A percentile compares a stretch with the other conserved stretches of the same genome.
phyloP scores from a whole-genome alignment of 30 jellyfish, hydroid and myxozoan species.

The Turritopsis rubra region DNA sequence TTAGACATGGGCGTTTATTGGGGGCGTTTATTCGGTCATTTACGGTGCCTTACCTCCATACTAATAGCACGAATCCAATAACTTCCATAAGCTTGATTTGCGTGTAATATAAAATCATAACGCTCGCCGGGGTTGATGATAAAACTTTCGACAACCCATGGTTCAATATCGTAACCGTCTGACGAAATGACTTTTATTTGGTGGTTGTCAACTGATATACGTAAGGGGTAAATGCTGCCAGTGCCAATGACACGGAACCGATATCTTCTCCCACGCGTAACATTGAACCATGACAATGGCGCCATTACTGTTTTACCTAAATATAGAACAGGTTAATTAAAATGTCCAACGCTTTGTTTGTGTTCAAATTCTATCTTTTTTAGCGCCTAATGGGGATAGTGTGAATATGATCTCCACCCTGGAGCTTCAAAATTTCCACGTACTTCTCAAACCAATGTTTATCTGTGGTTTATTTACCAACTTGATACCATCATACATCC shows the following conservation, averaged over 20 bases:
- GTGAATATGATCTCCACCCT: too few species aligned
- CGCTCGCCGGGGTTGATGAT: slow-evolving; percentile 83
- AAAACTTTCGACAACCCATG: slow-evolving; percentile 44
- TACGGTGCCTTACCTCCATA: slow-evolving; percentile 41
- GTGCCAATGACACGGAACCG: slow-evolving; percentile 57
- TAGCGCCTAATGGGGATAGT: too few species aligned
- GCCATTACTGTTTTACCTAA: slow-evolving; percentile 57
- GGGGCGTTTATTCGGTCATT: too few species aligned
- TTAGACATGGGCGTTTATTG: too few species aligned
- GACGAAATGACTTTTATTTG: slow-evolving; percentile 33
- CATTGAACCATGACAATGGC: slow-evolving; percentile 76
- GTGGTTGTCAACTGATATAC: slow-evolving; percentile 60
- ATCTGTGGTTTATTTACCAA: too few species aligned
- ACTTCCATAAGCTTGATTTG: slow-evolving; percentile 38
- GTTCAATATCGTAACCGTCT: slow-evolving; percentile 51
- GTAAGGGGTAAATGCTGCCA: slow-evolving; percentile 62
- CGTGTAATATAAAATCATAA: slow-evolving; percentile 35
- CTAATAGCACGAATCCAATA: slow-evolving; percentile 75
- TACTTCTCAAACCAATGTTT: too few species aligned
- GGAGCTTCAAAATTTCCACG: too few species aligned
- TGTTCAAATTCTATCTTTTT: too few species aligned
- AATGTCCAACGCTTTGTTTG: too few species aligned
- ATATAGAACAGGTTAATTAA: background rate
- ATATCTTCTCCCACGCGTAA: slow-evolving; percentile 32
- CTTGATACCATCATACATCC: too few species aligned